Conservation (phyloP, 2,888 invertebrate genomes). For the Platynereis dumerilii region DNA sequence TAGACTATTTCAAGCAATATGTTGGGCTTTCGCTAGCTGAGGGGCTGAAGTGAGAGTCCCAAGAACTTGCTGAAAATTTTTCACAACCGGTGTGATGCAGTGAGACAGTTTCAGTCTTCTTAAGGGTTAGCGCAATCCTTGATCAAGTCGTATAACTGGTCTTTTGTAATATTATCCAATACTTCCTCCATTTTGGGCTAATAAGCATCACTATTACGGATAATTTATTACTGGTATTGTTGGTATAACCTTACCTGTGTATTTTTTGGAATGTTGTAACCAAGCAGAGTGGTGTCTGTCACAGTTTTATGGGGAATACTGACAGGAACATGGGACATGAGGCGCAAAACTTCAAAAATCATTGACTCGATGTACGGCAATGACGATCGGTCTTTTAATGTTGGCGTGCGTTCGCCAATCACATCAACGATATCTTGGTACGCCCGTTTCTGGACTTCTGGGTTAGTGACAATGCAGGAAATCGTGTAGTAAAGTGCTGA, state of each 20-base stretch:
- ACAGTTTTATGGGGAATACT: not conserved
- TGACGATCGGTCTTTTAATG: conserved; percentile 1
- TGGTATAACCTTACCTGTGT: not conserved
- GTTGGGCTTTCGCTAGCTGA: no score
- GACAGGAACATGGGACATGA: not conserved
- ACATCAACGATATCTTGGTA: not conserved
- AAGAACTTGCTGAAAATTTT: no score
- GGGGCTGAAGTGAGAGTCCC: no score
- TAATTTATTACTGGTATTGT: no score
- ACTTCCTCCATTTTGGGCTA: no score
- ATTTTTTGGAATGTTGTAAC: conserved; percentile 3
- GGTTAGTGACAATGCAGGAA: not conserved
- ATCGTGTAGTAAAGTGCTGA: not conserved
- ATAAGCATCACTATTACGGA: no score
- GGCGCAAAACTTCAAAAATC: not conserved
- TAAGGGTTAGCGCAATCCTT: no score
- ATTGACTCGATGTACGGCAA: conserved; percentile 5
- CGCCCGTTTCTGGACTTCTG: not conserved
- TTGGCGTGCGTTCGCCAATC: not conserved
- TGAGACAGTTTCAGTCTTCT: no score
- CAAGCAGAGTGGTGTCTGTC: not conserved
- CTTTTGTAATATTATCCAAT: no score
- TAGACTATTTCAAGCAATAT: no score
- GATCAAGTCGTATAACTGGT: no score
- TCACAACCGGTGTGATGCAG: no score